Percentiles rank a stretch among this genome's conserved stretches.
These are phyloP conservation scores for Sinopyrophorus schimmeli DNA, from an alignment of 2,888 invertebrate genomes.

Conservation along the genomic window DNA sequence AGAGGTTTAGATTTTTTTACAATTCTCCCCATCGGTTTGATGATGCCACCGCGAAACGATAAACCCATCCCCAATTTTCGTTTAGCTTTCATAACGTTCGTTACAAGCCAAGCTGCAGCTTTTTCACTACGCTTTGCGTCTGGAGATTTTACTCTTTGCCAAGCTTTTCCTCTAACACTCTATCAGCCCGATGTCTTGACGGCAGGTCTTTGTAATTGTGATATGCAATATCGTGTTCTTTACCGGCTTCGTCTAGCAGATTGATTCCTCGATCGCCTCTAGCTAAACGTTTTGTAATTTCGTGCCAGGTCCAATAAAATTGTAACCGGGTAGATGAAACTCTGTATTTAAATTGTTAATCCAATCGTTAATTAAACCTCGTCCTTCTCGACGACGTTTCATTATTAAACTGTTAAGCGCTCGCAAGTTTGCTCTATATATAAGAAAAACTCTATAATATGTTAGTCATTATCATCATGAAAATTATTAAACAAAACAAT, in stretches of 20 bases:
- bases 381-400: too few species aligned
- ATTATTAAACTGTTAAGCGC: too few species aligned
- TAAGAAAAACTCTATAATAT: too few species aligned
- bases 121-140: conserved; percentile 34
- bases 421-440: too few species aligned
- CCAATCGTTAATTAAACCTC: too few species aligned
- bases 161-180: conserved; percentile 39
- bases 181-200: conserved; percentile 40
- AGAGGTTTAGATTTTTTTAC: neutral
- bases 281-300: conserved; percentile 35
- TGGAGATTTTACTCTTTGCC: conserved; percentile 33
- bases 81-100: conserved; percentile 42
- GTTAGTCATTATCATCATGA: too few species aligned
- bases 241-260: conserved; percentile 39
- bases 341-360: too few species aligned
- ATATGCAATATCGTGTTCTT: conserved; percentile 41
- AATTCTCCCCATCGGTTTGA: neutral
- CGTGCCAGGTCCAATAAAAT: conserved; percentile 33
- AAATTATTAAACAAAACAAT: too few species aligned
- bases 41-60: conserved; percentile 2
- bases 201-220: conserved; percentile 12
- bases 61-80: conserved; percentile 35
- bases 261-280: conserved; percentile 43
- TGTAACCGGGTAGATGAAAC: conserved; percentile 32
- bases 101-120: conserved; percentile 28